phyloP scores from a whole-genome alignment of 2,797 vertebrate species.

The Danio aesculapii region DNA sequence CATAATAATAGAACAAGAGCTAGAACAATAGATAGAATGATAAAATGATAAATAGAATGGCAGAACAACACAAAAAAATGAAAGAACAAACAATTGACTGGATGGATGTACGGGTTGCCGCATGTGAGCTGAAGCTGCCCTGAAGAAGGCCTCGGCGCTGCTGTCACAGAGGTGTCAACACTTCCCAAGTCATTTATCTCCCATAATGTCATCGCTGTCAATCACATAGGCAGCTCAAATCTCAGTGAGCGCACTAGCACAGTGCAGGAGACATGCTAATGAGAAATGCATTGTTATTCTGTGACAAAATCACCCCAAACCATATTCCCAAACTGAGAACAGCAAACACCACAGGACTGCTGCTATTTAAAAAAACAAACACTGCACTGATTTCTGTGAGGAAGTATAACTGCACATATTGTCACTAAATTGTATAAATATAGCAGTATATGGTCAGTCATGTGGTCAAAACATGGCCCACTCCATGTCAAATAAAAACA shows the following conservation, averaged over 20 bases:
- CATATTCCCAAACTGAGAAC: slow-evolving; percentile 36
- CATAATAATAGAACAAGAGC: too few relatives aligned
- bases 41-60: too few relatives aligned
- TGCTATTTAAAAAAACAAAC: slow-evolving; percentile 37
- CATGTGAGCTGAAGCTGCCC: slow-evolving; percentile 22
- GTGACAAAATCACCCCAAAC: slow-evolving; percentile 62
- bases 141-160: slow-evolving; percentile 63
- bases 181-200: slow-evolving; percentile 58
- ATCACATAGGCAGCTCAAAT: slow-evolving; percentile 63
- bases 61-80: slow-evolving; percentile 1
- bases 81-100: too few relatives aligned
- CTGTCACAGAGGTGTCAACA: slow-evolving; percentile 67
- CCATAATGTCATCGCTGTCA: slow-evolving; percentile 77
- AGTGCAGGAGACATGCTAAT: slow-evolving; percentile 71
- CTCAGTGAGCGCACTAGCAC: slow-evolving; percentile 38
- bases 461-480: neutral
- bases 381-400: neutral
- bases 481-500: neutral
- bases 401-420: slow-evolving; percentile 12
- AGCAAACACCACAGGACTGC: slow-evolving; percentile 19
- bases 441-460: neutral
- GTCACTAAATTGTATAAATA: too few relatives aligned
- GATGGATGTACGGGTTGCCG: too few relatives aligned
- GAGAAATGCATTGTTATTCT: slow-evolving; percentile 66
- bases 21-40: too few relatives aligned